phyloP scores from a whole-genome alignment of 1,140 invertebrate species.

The Sweltsa coloradensis region DNA sequence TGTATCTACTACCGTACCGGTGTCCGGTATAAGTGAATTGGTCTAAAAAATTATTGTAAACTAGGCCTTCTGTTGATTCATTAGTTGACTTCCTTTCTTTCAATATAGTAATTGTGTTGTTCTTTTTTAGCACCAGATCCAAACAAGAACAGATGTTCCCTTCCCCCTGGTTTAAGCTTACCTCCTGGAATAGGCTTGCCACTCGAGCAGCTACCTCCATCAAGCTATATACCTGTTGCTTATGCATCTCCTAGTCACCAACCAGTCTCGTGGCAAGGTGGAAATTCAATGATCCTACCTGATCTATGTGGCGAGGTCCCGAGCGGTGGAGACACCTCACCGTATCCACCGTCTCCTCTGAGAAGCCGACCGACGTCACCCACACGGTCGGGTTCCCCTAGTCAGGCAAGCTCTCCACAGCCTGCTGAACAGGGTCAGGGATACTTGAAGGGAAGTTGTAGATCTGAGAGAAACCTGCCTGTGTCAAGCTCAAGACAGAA shows the following conservation, averaged over 20 bases:
- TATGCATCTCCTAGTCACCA: constrained; percentile 32
- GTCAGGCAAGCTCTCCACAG: constrained; percentile 33
- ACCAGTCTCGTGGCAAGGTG: constrained; percentile 29
- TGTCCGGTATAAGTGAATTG: no score
- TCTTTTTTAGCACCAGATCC: constrained; percentile 1
- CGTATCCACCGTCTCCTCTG: constrained; percentile 32
- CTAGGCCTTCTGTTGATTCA: no score
- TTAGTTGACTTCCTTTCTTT: no score
- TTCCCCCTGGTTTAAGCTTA: neutral
- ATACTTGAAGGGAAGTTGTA: constrained; percentile 10
- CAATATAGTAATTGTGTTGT: no score
- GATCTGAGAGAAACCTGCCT: constrained; percentile 16
- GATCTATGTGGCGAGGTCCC: constrained; percentile 6
- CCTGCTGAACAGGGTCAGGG: constrained; percentile 19
- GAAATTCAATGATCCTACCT: constrained; percentile 8
- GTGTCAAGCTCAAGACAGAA: constrained; percentile 3
- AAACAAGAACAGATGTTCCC: constrained; percentile 1
- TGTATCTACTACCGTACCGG: no score
- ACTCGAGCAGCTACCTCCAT: constrained; percentile 28
- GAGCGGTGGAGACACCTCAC: neutral
- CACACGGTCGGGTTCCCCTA: constrained; percentile 32
- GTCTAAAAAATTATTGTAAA: no score
- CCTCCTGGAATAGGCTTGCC: constrained; percentile 11
- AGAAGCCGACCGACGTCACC: constrained; percentile 36
- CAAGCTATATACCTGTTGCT: constrained; percentile 30